These are phyloP conservation scores for Pogonognathellus flavescens DNA, from an alignment of 1,140 invertebrate species.

Conservation along the genomic window DNA sequence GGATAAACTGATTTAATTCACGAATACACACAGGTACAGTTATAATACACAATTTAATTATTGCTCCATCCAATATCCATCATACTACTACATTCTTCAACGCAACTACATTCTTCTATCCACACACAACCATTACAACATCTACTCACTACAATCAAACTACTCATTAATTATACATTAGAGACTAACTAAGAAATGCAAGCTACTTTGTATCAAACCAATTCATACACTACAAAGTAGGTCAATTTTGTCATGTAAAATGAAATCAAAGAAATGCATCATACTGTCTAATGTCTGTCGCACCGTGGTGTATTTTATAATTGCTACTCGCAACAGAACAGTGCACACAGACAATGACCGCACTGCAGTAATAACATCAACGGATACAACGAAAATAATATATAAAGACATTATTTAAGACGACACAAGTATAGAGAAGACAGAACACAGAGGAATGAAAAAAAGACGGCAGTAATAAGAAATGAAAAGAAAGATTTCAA, in stretches of 20 bases:
- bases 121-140: not conserved
- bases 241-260: conserved; percentile 47
- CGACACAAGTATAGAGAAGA: not conserved
- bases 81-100: not conserved
- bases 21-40: not conserved
- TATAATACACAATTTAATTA: conserved; percentile 2
- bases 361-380: conserved; percentile 4
- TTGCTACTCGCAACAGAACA: conserved; percentile 33
- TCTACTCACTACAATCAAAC: not conserved
- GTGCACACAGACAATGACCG: conserved; percentile 23
- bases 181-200: not conserved
- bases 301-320: conserved; percentile 25
- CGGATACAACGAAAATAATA: conserved; percentile 22
- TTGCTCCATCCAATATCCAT: not conserved
- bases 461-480: not conserved
- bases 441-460: not conserved
- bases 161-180: conserved; percentile 2
- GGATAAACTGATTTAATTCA: not conserved
- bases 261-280: conserved; percentile 36
- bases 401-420: conserved; percentile 17
- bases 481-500: not conserved
- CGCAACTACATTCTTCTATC: not conserved
- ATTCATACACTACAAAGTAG: not conserved
- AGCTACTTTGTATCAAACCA: not conserved
- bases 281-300: not conserved